Evolutionary conservation across 2,113 vertebrate genomes (phyloP).

Genomic region (Copsychus sechellarum): DNA sequence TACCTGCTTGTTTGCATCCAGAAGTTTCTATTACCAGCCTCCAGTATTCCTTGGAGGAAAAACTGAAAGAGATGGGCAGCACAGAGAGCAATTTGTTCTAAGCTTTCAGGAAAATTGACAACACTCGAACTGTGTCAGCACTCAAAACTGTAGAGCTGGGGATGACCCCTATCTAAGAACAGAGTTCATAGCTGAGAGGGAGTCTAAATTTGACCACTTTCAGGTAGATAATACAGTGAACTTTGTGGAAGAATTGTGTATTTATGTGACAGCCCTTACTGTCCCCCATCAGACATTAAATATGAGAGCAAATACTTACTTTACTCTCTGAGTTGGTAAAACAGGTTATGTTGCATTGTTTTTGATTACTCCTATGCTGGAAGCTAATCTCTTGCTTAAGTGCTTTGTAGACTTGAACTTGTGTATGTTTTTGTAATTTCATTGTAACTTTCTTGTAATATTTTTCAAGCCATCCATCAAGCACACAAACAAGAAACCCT

Average conservation of each 20-base stretch:
- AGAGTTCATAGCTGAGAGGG: not conserved
- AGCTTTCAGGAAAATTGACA: conserved; percentile 36
- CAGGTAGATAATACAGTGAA: not conserved
- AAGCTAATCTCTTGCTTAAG: not conserved
- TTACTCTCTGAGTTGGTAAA: not conserved
- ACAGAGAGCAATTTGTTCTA: conserved; percentile 6
- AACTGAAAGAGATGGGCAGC: not conserved
- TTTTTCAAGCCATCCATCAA: not conserved
- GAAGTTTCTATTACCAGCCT: not conserved
- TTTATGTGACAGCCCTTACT: not conserved
- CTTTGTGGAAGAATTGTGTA: not conserved
- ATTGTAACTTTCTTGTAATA: not conserved
- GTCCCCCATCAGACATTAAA: not conserved
- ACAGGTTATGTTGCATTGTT: not conserved
- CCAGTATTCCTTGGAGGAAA: conserved; percentile 31
- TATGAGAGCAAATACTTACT: not conserved
- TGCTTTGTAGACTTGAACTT: not conserved
- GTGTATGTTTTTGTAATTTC: not conserved
- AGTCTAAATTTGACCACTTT: not conserved
- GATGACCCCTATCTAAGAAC: conserved; percentile 6
- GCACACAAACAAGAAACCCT: not conserved
- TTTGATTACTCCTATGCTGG: not conserved
- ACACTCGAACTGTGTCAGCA: conserved; percentile 3
- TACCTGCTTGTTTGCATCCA: not conserved
- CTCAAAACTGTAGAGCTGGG: not conserved